Evolutionary conservation across 2,888 invertebrate genomes (phyloP).

Genomic region (Hydrotaea cyrtoneurina): DNA sequence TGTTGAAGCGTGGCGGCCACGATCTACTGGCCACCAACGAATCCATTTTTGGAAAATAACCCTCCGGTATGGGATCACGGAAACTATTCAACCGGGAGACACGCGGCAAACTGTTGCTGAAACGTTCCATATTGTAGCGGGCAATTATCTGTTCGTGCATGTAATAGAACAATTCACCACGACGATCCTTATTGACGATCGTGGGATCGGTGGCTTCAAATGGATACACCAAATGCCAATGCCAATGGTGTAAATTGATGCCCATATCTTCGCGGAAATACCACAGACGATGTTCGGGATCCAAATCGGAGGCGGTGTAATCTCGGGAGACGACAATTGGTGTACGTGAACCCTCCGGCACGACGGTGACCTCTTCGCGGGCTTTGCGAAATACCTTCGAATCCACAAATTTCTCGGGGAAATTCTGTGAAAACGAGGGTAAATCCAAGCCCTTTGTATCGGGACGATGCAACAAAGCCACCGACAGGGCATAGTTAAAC

Average conservation of each 20-base stretch:
- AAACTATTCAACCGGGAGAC: conserved; percentile 85
- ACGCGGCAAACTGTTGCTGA: conserved; percentile 86
- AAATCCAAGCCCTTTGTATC: conserved; percentile 84
- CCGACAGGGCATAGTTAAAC: conserved; percentile 90
- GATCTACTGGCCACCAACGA: conserved; percentile 88
- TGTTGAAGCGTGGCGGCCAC: conserved; percentile 86
- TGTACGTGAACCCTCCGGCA: conserved; percentile 85
- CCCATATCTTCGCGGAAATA: conserved; percentile 81
- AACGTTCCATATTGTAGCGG: conserved; percentile 89
- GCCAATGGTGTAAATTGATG: conserved; percentile 83
- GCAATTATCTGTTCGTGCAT: conserved; percentile 83
- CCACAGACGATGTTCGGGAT: conserved; percentile 87
- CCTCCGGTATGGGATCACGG: conserved; percentile 87
- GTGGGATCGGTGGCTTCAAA: conserved; percentile 84
- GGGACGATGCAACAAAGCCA: conserved; percentile 86
- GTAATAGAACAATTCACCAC: conserved; percentile 90
- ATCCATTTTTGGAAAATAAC: conserved; percentile 92
- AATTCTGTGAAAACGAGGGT: conserved; percentile 84
- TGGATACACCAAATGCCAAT: conserved; percentile 87
- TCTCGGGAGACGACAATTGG: conserved; percentile 83
- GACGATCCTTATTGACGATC: conserved; percentile 85
- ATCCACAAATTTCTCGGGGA: conserved; percentile 86
- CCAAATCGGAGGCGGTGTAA: conserved; percentile 88
- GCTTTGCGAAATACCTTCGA: conserved; percentile 83
- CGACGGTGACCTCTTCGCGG: conserved; percentile 83